phyloP scores from a whole-genome alignment of 1,140 invertebrate genomes.

The Drosophila kurseongensis region DNA sequence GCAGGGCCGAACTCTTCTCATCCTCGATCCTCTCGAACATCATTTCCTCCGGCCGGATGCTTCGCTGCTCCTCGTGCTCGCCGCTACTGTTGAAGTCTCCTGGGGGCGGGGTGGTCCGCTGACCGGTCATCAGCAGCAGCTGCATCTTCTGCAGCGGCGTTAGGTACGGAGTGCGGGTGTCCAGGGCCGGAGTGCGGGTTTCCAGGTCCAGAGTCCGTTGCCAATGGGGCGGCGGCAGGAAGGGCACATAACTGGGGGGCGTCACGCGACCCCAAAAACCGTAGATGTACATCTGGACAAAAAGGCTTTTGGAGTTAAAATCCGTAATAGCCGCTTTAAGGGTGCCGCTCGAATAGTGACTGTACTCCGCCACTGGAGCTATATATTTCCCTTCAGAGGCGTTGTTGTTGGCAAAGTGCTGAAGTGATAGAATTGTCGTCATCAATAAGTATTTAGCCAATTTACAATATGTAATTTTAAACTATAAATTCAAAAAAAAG shows the following conservation, averaged over 20 bases:
- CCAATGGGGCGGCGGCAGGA: constrained; percentile 41
- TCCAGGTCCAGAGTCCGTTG: constrained; percentile 1
- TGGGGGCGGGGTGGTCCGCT: constrained; percentile 23
- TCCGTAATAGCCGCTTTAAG: constrained; percentile 69
- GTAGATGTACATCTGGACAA: constrained; percentile 75
- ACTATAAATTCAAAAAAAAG: neutral
- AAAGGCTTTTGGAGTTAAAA: constrained; percentile 48
- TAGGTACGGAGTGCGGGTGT: neutral
- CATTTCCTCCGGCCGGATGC: constrained; percentile 56
- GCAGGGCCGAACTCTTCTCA: constrained; percentile 17
- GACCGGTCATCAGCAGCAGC: constrained; percentile 39
- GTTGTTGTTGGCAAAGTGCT: constrained; percentile 45
- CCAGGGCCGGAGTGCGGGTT: neutral
- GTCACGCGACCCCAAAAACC: constrained; percentile 46
- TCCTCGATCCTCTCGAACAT: constrained; percentile 9
- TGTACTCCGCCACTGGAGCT: constrained; percentile 64
- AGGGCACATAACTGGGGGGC: constrained; percentile 56
- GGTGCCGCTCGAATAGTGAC: constrained; percentile 56
- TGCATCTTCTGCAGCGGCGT: constrained; percentile 57
- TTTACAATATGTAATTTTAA: neutral
- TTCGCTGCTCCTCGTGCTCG: constrained; percentile 7
- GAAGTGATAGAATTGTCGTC: neutral
- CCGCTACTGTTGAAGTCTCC: neutral
- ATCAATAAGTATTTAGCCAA: neutral
- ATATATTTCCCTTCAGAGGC: constrained; percentile 16